Base-by-base conservation (phyloP, 2,888 invertebrate genomes). In the Epiperipatus broadwayi region DNA sequence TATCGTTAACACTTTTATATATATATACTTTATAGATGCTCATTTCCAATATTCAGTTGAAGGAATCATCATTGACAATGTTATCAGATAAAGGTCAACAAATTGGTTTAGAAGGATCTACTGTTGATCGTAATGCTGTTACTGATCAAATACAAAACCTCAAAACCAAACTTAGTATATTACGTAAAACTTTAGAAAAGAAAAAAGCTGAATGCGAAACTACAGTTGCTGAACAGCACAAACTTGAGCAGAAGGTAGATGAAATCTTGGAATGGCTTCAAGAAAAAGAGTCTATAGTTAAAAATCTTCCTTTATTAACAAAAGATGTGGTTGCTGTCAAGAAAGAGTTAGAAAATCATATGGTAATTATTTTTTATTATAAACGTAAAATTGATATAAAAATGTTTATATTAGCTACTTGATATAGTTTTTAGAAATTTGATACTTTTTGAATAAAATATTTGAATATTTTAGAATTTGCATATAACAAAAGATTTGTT, bases 81-180 rank as follows among this genome's bases (percentile, higher is more conserved):
- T 84, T 87, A 1, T 75, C 75, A 10, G 89, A 89, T 53, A 87
- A 87, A 56, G 89, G 87, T 0, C 80, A 83, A 52, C 81, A 84
- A 57, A 87, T 91, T 21, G 83, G 83, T 1, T 75, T 77, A 1
- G 87, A 89, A 60, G 84, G 85, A 29, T 76, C 80, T 2, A 74
- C 79, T 0, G 75, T 78, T 14, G 87, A 87, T 50, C 70, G 79
- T 49, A 85, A 85, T 50, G 74, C 74, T 47, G 75, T 89, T 4
- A 83, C 81, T 2, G 81, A 84, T 53, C 76, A 85, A 49, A 55
- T 89, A 16, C 84, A 85, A 51, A 75, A 77, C 0, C 56, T 89
- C 15, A 85, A 83, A 57, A 80, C 81, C 53, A 79, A 84, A 47
- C 60, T 85, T 12, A 70, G 78, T 38, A 72, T 73, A 40, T 60